Base-by-base conservation (phyloP, 2,888 invertebrate species). In the Mythimna ferrago region DNA sequence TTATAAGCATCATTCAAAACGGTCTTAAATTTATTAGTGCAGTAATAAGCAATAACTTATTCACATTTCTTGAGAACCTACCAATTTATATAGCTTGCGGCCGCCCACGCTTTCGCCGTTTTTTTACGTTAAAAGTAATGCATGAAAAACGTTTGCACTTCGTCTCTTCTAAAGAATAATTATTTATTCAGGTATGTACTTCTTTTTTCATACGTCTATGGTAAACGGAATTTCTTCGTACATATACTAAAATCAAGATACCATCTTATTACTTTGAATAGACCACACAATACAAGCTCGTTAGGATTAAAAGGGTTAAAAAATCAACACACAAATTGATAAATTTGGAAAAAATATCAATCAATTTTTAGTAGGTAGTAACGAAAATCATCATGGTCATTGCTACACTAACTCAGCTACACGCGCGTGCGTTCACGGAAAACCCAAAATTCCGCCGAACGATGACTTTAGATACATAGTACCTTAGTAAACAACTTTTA, bases 401-500 rank as follows among this genome's bases (percentile, higher is more conserved):
- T 76, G 76, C 77, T 82, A 80, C 74, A 76, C 69, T 68, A 71
- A 76, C 62, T 63, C 60, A 73, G 9, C 2, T 54, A 75, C 61
- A 76, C 64, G 51, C 19, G 57, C 44, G 65, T 41, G 38, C 58
- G 64, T 69, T 80, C 61, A 78, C 62, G 73, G 76, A 81, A 82
- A 83, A 71, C 71, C 80, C 82, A 57, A 69, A 69, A 76, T 75
- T 76, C 64, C 64, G 73, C 70, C 74, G 82, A 82, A 80, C 86
- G 73, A 83, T 86, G 86, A 87, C 84, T 81, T 68, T 75, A 83
- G 75, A 72, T 79, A 73, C 73, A 54, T 67, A 73, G 71, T 72
- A 75, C 78, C 74, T 86, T 81, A 79, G 83, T 86, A 80, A 86
- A 85, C 77, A 86, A 78, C 77, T 81, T 80, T 80, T 87, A 87